phyloP scores from a whole-genome alignment of 2,888 invertebrate genomes.

The Dione vanillae region DNA sequence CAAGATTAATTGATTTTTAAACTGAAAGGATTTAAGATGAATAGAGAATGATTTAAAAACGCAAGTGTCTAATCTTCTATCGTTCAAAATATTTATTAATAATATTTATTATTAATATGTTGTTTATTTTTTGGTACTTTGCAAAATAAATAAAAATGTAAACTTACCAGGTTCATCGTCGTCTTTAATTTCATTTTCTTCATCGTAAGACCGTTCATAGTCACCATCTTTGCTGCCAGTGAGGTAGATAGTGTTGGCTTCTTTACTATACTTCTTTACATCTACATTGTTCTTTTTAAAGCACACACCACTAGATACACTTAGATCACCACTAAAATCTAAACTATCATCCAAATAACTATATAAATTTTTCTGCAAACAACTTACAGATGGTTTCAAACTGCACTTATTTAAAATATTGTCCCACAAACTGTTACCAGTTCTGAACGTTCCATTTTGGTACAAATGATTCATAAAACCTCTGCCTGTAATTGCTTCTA shows the following conservation, averaged over 20 bases:
- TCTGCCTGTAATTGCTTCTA: constrained; percentile 69
- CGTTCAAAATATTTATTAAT: no score
- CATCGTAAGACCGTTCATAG: constrained; percentile 59
- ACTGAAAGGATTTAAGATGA: no score
- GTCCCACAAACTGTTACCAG: constrained; percentile 89
- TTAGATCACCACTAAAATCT: constrained; percentile 86
- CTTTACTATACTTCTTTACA: constrained; percentile 81
- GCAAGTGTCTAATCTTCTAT: no score
- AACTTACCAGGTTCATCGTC: constrained; percentile 71
- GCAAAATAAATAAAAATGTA: not conserved
- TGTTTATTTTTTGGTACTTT: not conserved
- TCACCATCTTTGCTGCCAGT: constrained; percentile 64
- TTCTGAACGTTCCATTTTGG: constrained; percentile 77
- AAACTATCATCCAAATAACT: constrained; percentile 88
- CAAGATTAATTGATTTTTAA: no score
- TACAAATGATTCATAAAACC: constrained; percentile 70
- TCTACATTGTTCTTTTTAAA: constrained; percentile 87
- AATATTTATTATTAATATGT: no score
- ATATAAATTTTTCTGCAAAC: constrained; percentile 91
- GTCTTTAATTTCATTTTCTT: constrained; percentile 71
- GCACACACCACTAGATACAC: constrained; percentile 86
- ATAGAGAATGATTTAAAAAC: no score
- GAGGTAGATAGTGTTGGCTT: constrained; percentile 80
- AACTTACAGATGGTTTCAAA: constrained; percentile 86
- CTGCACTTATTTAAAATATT: constrained; percentile 89